A percentile compares a stretch with the other conserved stretches of the same genome.
These are phyloP conservation scores for Meriones unguiculatus DNA, from an alignment of 2,113 vertebrate genomes.

Conservation along the genomic window DNA sequence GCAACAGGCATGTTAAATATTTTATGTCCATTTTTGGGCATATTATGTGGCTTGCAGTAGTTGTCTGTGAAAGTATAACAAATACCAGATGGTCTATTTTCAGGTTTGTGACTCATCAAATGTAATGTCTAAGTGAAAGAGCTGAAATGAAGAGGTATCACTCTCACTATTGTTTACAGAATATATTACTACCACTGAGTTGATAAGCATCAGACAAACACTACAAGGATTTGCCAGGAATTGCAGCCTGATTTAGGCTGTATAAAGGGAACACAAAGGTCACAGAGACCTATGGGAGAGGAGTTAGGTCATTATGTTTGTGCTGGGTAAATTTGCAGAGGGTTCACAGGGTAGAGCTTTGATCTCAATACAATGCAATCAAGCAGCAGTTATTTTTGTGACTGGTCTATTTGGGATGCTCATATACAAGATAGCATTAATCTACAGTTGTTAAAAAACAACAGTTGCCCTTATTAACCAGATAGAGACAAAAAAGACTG, in stretches of 20 bases:
- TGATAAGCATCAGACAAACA: neutral
- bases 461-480: neutral
- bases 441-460: neutral
- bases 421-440: neutral
- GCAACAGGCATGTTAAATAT: neutral
- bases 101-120: neutral
- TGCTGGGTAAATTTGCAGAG: neutral
- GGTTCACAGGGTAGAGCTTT: neutral
- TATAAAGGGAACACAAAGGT: neutral
- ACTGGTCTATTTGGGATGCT: neutral
- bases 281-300: too few species aligned
- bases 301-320: neutral
- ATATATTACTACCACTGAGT: neutral
- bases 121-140: neutral
- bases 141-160: neutral
- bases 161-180: neutral
- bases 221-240: neutral
- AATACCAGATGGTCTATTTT: neutral
- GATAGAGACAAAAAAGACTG: neutral
- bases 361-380: neutral
- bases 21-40: neutral
- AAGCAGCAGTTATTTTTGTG: neutral
- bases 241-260: neutral
- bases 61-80: neutral
- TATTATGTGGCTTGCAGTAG: neutral